Conservation (phyloP, 2,888 invertebrate genomes). For the Melieria picta region DNA sequence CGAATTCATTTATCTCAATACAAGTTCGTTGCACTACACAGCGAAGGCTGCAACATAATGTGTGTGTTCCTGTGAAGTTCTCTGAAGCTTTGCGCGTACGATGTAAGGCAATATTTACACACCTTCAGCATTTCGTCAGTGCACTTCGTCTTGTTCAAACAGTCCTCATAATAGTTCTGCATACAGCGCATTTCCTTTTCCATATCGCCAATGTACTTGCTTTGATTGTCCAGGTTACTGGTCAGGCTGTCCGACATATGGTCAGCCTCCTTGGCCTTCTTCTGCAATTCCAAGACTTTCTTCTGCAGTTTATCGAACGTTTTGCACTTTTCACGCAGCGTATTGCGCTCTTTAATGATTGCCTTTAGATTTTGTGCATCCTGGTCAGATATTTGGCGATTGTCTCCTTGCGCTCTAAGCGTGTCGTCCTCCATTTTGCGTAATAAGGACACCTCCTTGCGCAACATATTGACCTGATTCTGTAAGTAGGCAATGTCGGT, state of each 20-base stretch:
- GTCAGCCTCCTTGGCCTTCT: conserved; percentile 43
- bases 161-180: conserved; percentile 54
- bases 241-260: conserved; percentile 40
- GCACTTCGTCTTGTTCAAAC: conserved; percentile 47
- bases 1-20: neutral
- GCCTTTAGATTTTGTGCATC: conserved; percentile 50
- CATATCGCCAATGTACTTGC: conserved; percentile 48
- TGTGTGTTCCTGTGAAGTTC: too few relatives aligned
- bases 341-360: conserved; percentile 55
- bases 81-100: too few relatives aligned
- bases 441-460: conserved; percentile 52
- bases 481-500: conserved; percentile 55
- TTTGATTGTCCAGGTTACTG: conserved; percentile 42
- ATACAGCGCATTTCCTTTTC: conserved; percentile 52
- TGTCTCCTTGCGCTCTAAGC: conserved; percentile 25
- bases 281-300: conserved; percentile 44
- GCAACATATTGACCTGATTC: conserved; percentile 51
- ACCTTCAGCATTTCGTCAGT: conserved; percentile 49
- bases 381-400: conserved; percentile 36
- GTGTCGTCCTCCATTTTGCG: conserved; percentile 51
- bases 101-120: neutral
- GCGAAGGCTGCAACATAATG: too few relatives aligned
- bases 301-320: conserved; percentile 43
- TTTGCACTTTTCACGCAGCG: conserved; percentile 50
- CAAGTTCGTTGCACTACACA: neutral